phyloP scores from a whole-genome alignment of 2,113 vertebrate species.

The Maccullochella peelii region DNA sequence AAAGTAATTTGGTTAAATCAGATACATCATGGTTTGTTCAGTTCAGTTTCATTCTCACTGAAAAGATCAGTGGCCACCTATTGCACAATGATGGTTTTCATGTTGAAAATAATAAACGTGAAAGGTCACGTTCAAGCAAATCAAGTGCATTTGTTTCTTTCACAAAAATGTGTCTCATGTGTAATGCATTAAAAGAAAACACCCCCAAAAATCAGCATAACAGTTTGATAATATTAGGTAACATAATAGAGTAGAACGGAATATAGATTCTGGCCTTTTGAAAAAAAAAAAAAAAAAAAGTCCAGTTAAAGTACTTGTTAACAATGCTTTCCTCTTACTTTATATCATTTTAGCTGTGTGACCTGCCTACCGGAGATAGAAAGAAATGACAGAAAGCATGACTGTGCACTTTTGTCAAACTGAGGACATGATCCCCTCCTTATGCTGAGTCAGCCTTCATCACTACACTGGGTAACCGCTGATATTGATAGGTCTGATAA shows the following conservation, averaged over 20 bases:
- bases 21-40: no score
- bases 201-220: not conserved
- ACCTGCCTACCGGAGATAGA: no score
- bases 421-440: not conserved
- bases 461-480: not conserved
- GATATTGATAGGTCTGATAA: not conserved
- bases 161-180: not conserved
- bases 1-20: no score
- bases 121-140: not conserved
- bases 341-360: not conserved
- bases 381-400: conserved; percentile 11
- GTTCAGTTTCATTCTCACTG: no score
- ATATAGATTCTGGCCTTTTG: not conserved
- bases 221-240: not conserved
- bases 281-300: not conserved
- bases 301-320: not conserved
- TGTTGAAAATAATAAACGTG: not conserved
- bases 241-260: not conserved
- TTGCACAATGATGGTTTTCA: not conserved
- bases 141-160: not conserved
- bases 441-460: conserved; percentile 18
- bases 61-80: no score
- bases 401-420: conserved; percentile 10
- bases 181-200: no score
- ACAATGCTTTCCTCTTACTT: not conserved